Base-by-base conservation (phyloP, 2,888 invertebrate genomes). In the Cosmia pyralina region DNA sequence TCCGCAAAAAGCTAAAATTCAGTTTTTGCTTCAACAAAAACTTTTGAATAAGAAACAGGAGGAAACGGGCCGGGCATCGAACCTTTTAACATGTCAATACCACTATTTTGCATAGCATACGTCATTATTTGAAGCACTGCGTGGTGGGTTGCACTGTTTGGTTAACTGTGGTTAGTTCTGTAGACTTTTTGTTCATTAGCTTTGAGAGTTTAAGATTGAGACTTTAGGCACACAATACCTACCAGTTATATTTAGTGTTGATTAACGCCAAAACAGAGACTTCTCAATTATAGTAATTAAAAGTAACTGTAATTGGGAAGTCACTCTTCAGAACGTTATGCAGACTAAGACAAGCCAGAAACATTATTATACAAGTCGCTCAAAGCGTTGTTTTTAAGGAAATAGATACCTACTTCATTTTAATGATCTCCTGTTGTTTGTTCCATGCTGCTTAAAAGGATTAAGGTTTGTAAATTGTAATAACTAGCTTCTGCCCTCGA, bases 81-180 rank as follows among this genome's bases (percentile, higher is more conserved):
- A 94, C 95, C 86, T 84, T n/a, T 90, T 89, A 90, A 93, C 94
- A 93, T 94, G 94, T 95, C 95, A 95, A 93, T 94, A 95, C 91
- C 85, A 83, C 91, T 91, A 90, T 91, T 94, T 93, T 94, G 94
- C 95, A 95, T 95, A 90, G 91, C 84, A 94, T 92, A 95, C 94
- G 93, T 95, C 95, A 95, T 95, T 95, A 95, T 95, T 88, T 88
- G 84, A 80, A 70, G 52, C 83, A 80, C 55, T 79, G 75, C 48
- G 75, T n/a, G 78, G 59, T 38, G 8, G 73, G 58, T 82, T 69
- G 64, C 72, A 86, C 76, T 19, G 62, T 50, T 22, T 1, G 19
- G 1, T 79, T 57, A 81, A 82, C 78, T 48, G 1, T 10, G 28
- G 75, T 83, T 77, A 64, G 57, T 34, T 46, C 13, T 0, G 5